These are phyloP conservation scores for Thymallus thymallus DNA, from an alignment of 2,113 vertebrate genomes.

Conservation along the genomic window DNA sequence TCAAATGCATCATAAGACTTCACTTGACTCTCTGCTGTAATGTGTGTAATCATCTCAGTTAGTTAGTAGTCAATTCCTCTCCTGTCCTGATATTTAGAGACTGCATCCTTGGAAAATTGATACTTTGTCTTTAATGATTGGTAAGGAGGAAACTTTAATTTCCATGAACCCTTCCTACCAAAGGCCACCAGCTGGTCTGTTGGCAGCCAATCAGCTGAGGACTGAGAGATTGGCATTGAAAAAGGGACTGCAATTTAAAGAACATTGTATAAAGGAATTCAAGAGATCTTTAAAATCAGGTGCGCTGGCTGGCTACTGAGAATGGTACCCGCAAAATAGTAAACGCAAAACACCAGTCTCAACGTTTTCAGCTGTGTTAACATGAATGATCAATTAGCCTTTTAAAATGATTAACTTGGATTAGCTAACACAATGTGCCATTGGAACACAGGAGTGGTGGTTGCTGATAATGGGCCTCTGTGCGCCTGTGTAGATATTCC, in stretches of 20 bases:
- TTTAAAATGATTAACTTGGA: too few species aligned
- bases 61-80: neutral
- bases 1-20: neutral
- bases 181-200: slow-evolving; percentile 51
- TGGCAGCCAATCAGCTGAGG: slow-evolving; percentile 45
- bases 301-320: slow-evolving; percentile 41
- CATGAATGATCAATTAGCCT: too few species aligned
- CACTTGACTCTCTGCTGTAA: neutral
- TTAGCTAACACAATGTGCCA: too few species aligned
- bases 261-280: slow-evolving; percentile 21
- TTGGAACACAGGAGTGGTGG: too few species aligned
- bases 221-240: slow-evolving; percentile 65
- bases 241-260: slow-evolving; percentile 20
- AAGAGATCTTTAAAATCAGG: slow-evolving; percentile 34
- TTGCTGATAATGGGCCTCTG: too few species aligned
- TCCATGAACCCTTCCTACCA: slow-evolving; percentile 38
- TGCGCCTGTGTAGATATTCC: too few species aligned
- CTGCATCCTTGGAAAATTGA: neutral
- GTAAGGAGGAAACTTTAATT: slow-evolving; percentile 35
- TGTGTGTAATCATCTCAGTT: neutral
- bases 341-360: too few species aligned
- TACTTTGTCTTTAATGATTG: slow-evolving; percentile 26
- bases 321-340: too few species aligned
- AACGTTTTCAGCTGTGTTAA: too few species aligned
- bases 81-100: neutral